A percentile compares a stretch with the other conserved stretches of the same genome.
phyloP scores from a whole-genome alignment of 2,888 invertebrate genomes.

The Dastarcus helophoroides region DNA sequence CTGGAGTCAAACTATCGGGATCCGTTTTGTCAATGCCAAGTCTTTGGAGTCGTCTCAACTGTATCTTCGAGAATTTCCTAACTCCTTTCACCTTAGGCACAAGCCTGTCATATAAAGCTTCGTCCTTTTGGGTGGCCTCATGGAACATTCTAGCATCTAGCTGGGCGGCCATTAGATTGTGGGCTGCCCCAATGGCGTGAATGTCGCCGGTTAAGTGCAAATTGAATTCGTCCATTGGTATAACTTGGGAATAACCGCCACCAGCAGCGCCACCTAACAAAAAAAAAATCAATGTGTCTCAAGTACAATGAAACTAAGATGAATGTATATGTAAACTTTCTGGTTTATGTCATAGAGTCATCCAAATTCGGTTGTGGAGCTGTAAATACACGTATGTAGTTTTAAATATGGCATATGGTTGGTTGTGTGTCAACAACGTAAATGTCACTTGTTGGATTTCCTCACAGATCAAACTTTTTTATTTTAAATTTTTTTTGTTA shows the following conservation, averaged over 20 bases:
- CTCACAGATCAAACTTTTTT: too few relatives aligned
- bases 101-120: conserved; percentile 73
- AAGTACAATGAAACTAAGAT: too few relatives aligned
- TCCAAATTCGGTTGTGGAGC: too few relatives aligned
- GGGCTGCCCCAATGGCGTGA: conserved; percentile 96
- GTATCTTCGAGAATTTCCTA: conserved; percentile 77
- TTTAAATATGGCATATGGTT: too few relatives aligned
- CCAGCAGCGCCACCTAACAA: conserved; percentile 92
- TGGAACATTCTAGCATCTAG: conserved; percentile 96
- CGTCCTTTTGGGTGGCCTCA: conserved; percentile 83
- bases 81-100: conserved; percentile 75
- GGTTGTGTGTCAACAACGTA: too few relatives aligned
- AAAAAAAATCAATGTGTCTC: too few relatives aligned
- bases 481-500: too few relatives aligned
- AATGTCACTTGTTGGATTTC: too few relatives aligned
- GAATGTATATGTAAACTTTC: too few relatives aligned
- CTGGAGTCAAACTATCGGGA: conserved; percentile 64
- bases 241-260: conserved; percentile 91
- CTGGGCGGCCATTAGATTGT: conserved; percentile 95
- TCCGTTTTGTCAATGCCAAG: conserved; percentile 79
- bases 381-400: too few relatives aligned
- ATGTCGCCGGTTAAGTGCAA: conserved; percentile 96
- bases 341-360: too few relatives aligned
- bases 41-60: conserved; percentile 58
- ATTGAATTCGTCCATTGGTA: conserved; percentile 99